A percentile compares a stretch with the other conserved stretches of the same genome.
These are phyloP conservation scores for Limnephilus auricula DNA, from an alignment of 2,888 invertebrate genomes.

Conservation along the genomic window DNA sequence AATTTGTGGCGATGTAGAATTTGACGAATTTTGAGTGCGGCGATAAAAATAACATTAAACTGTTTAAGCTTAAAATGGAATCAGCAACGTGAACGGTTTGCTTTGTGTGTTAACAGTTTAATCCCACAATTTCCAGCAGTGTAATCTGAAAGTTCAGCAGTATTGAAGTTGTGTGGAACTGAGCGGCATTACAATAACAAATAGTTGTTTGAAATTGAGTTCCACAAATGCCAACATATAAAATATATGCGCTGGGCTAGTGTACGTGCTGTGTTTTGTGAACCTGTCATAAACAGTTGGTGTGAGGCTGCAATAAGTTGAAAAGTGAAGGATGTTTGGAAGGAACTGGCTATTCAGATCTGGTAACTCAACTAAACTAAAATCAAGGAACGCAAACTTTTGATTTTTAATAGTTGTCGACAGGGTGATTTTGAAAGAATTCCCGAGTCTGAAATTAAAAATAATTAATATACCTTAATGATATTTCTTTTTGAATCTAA, in stretches of 20 bases:
- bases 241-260: background rate
- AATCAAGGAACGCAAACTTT: no score
- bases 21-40: background rate
- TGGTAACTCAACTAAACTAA: no score
- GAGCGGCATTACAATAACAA: background rate
- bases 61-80: background rate
- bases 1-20: background rate
- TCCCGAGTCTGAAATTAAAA: no score
- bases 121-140: background rate
- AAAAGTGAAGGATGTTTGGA: background rate
- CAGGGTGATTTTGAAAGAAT: no score
- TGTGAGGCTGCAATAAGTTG: background rate
- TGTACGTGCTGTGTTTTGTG: background rate
- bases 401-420: no score
- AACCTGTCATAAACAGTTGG: background rate
- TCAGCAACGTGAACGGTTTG: background rate
- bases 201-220: conserved; percentile 2
- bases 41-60: background rate
- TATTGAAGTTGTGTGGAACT: background rate
- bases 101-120: background rate
- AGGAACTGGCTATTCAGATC: background rate
- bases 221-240: background rate
- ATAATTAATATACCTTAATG: no score
- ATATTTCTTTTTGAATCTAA: no score
- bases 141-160: conserved; percentile 2